phyloP scores from a whole-genome alignment of 2,113 vertebrate genomes.

The Sapayoa aenigma region DNA sequence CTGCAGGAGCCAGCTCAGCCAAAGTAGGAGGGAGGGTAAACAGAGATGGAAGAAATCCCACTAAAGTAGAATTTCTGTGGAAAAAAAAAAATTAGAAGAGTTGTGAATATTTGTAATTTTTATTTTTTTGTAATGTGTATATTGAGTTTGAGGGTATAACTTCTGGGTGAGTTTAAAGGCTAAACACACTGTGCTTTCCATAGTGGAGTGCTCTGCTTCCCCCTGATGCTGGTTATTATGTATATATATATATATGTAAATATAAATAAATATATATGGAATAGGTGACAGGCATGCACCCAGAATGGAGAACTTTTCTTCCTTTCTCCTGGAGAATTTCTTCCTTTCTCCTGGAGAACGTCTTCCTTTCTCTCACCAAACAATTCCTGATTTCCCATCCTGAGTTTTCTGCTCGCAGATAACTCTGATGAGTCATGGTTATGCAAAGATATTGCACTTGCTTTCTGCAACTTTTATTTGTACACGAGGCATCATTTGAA shows the following conservation, averaged over 20 bases:
- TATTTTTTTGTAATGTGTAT: not conserved
- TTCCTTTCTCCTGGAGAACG: not conserved
- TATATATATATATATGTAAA: not conserved
- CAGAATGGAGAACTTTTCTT: not conserved
- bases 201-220: not conserved
- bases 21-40: not conserved
- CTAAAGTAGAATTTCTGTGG: not conserved
- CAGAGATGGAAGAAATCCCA: not conserved
- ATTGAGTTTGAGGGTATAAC: not conserved
- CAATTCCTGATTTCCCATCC: not conserved
- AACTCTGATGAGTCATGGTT: not conserved
- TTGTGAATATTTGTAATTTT: not conserved
- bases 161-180: not conserved
- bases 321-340: not conserved
- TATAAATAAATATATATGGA: not conserved
- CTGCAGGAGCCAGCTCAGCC: not conserved
- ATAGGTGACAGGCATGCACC: fast-evolving
- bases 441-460: constrained; percentile 23
- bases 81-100: not conserved
- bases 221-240: not conserved
- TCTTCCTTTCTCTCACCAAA: not conserved
- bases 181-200: not conserved
- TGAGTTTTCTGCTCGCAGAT: not conserved
- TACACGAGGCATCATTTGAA: constrained; percentile 14
- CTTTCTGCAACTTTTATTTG: constrained; percentile 41